Conservation (phyloP, 1,140 invertebrate species). For the Pseudoatta argentina region DNA sequence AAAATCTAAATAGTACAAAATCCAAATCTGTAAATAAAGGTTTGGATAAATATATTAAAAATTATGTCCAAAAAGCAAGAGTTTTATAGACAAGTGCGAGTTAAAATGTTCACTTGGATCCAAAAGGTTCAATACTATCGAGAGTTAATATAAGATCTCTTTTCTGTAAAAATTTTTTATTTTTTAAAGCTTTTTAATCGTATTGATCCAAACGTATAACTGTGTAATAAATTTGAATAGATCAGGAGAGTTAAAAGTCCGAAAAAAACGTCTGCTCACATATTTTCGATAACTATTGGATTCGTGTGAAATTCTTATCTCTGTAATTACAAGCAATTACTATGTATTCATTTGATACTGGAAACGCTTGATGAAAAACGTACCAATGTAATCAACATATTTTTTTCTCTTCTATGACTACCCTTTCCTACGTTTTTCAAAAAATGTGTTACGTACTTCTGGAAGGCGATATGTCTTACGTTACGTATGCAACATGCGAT, state of each 20-base stretch:
- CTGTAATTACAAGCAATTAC: neutral
- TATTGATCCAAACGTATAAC: too few species aligned
- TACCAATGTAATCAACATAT: slow-evolving; percentile 22
- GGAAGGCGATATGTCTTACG: slow-evolving; percentile 50
- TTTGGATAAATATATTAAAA: too few species aligned
- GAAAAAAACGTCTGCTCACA: neutral
- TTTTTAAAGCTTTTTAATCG: too few species aligned
- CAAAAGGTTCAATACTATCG: too few species aligned
- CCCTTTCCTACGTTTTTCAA: slow-evolving; percentile 9
- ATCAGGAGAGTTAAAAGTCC: neutral
- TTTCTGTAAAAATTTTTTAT: too few species aligned
- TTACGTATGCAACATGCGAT: slow-evolving; percentile 64
- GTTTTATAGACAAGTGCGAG: too few species aligned
- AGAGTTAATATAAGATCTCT: too few species aligned
- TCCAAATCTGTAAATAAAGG: too few species aligned
- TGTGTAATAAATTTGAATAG: too few species aligned
- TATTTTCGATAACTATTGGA: neutral
- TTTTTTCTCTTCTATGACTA: slow-evolving; percentile 29
- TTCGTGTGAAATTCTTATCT: neutral
- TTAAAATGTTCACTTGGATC: too few species aligned
- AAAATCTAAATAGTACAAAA: too few species aligned
- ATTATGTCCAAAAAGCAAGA: too few species aligned
- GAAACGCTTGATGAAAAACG: neutral
- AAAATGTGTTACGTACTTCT: slow-evolving; percentile 47
- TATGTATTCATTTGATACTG: neutral